Percentiles rank a stretch among this genome's conserved stretches.
phyloP scores from a whole-genome alignment of 2,113 vertebrate genomes.

The Tamias sibiricus region DNA sequence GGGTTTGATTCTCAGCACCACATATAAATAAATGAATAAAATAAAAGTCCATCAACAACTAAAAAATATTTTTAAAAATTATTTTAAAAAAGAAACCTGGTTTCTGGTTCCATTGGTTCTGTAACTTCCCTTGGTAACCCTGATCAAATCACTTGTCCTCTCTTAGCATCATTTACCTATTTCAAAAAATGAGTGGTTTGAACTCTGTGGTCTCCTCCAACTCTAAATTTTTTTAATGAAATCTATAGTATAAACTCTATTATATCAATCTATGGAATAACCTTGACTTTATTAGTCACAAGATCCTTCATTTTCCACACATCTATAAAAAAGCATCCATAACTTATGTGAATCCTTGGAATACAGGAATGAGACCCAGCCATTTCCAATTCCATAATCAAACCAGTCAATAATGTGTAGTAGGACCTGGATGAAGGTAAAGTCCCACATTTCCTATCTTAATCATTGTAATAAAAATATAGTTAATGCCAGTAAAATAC shows the following conservation, averaged over 20 bases:
- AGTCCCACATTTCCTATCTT: background rate
- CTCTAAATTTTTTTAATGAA: background rate
- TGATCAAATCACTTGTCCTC: background rate
- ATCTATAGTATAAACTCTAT: background rate
- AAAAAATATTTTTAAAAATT: too few relatives aligned
- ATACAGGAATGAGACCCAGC: background rate
- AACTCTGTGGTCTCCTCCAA: background rate
- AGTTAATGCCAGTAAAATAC: background rate
- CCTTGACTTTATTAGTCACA: background rate
- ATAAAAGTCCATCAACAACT: too few relatives aligned
- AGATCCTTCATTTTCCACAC: background rate
- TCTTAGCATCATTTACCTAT: background rate
- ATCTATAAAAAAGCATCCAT: background rate
- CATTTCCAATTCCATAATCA: background rate
- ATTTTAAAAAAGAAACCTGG: background rate
- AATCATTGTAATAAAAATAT: background rate
- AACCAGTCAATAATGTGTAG: background rate
- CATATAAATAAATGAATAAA: too few relatives aligned
- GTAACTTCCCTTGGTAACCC: background rate
- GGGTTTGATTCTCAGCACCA: too few relatives aligned
- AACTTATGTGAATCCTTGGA: background rate
- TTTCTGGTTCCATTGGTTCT: background rate
- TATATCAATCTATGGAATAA: background rate
- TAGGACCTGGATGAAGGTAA: background rate
- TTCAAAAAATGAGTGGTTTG: background rate